A percentile compares a stretch with the other conserved stretches of the same genome.
These are phyloP conservation scores for Lasioglossum leucozonium DNA, from an alignment of 2,888 invertebrate species.

Conservation along the genomic window DNA sequence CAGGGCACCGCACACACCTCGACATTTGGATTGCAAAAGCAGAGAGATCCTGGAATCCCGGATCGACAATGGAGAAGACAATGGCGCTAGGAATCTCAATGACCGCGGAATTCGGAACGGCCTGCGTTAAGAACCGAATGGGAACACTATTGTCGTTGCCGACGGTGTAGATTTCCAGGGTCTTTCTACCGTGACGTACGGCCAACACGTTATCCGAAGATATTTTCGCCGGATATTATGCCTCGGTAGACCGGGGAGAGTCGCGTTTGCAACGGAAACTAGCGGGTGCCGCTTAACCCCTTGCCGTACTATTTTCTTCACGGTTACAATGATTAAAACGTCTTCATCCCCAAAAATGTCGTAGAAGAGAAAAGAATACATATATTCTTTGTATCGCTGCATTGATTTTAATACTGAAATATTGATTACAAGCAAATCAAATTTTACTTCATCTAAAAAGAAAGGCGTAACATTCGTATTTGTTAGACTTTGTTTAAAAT, in stretches of 20 bases:
- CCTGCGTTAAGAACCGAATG: neutral
- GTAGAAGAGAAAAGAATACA: too few species aligned
- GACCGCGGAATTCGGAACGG: neutral
- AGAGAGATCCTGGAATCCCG: neutral
- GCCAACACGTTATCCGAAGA: neutral
- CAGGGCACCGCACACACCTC: neutral
- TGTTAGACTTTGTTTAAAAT: too few species aligned
- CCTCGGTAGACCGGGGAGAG: neutral
- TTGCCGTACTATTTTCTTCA: too few species aligned
- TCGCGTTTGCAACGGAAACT: neutral
- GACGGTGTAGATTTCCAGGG: neutral
- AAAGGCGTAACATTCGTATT: too few species aligned
- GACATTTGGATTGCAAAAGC: conserved; percentile 13
- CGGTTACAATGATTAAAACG: too few species aligned
- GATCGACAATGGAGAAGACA: conserved; percentile 8
- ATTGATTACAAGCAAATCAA: too few species aligned
- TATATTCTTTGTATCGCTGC: too few species aligned
- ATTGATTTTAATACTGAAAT: too few species aligned
- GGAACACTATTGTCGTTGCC: conserved; percentile 2
- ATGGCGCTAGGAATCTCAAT: conserved; percentile 1
- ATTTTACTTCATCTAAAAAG: too few species aligned
- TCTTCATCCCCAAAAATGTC: too few species aligned
- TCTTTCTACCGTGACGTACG: neutral
- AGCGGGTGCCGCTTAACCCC: too few species aligned
- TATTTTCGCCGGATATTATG: neutral